phyloP scores from a whole-genome alignment of 53 echinoderm and acorn worm species.

The Echinometra lucunter region DNA sequence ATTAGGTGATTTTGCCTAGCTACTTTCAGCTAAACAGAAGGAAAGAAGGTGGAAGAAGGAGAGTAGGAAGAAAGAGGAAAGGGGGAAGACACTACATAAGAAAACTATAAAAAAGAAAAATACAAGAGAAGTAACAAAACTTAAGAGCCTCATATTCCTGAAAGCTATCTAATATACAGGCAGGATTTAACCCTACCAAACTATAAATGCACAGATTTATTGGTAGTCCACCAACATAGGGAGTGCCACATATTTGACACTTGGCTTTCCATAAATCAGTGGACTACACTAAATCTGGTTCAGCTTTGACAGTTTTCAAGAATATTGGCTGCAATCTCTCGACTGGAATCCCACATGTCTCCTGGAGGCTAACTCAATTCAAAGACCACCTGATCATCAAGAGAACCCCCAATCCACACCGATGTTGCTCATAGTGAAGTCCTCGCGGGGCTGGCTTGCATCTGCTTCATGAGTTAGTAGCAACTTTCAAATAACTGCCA shows the following conservation, averaged over 20 bases:
- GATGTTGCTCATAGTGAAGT: not conserved
- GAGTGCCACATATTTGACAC: too few relatives aligned
- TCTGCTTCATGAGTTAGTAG: not conserved
- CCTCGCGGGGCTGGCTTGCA: not conserved
- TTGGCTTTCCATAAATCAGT: too few relatives aligned
- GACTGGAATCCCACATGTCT: not conserved
- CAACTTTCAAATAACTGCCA: not conserved
- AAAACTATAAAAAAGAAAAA: not conserved
- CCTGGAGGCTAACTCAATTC: not conserved
- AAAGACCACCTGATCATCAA: not conserved
- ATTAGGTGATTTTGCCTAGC: not conserved
- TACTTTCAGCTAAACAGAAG: not conserved
- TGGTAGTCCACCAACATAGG: too few relatives aligned
- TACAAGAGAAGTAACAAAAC: too few relatives aligned
- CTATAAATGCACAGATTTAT: too few relatives aligned
- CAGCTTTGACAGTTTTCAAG: too few relatives aligned
- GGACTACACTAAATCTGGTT: too few relatives aligned
- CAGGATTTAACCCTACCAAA: too few relatives aligned
- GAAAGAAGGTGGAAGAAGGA: not conserved
- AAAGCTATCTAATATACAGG: too few relatives aligned
- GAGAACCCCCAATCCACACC: not conserved
- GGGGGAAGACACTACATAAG: constrained; percentile 18
- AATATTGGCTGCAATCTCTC: not conserved
- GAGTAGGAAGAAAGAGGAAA: not conserved
- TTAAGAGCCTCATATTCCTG: too few relatives aligned